phyloP scores from a whole-genome alignment of 1,140 invertebrate species.

The Sarcophaga peregrina region DNA sequence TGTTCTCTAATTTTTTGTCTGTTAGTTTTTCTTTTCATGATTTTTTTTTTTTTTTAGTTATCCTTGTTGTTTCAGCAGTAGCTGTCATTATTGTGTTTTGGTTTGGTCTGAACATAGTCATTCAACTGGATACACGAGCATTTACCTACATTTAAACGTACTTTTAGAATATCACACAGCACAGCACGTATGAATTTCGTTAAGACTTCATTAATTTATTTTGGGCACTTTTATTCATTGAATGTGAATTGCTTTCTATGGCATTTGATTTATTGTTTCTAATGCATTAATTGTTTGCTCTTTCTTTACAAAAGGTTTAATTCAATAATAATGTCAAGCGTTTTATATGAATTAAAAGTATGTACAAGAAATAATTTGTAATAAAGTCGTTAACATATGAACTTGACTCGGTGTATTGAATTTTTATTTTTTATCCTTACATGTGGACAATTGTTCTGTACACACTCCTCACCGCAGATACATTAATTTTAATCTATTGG shows the following conservation, averaged over 20 bases:
- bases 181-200: no score
- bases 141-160: no score
- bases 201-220: no score
- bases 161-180: no score
- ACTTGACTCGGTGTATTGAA: not conserved
- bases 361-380: not conserved
- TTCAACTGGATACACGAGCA: no score
- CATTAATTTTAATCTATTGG: not conserved
- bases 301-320: not conserved
- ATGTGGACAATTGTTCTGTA: not conserved
- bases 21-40: no score
- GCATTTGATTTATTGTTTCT: not conserved
- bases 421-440: not conserved
- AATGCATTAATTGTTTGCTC: not conserved
- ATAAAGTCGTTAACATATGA: slow-evolving; percentile 4
- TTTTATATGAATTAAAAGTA: not conserved
- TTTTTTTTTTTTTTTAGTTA: no score
- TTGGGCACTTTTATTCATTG: not conserved
- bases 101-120: no score
- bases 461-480: not conserved
- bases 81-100: no score
- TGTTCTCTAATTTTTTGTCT: no score
- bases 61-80: no score
- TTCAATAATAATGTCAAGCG: not conserved
- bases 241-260: not conserved